Evolutionary conservation across 2,113 vertebrate species (phyloP), one percentile per base, ranked within the genome.

Genomic region (Pachypanchax playfairii): DNA sequence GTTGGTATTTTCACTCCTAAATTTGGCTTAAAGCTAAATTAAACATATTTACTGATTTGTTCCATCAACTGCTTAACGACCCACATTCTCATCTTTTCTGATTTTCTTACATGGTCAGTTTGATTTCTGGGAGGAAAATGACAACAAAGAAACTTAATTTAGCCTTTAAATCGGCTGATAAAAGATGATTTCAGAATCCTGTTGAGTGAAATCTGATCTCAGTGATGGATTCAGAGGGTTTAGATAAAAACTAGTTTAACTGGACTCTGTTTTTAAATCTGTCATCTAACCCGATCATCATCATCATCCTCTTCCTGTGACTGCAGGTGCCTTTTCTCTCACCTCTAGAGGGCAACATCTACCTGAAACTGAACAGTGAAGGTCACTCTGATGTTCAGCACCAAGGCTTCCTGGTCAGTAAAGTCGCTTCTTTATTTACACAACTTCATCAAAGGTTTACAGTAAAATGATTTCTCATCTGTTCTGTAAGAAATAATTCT

Each of bases 301-400:
- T n/a, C 0, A 6, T 2, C 10, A 28, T 52, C 5, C 71, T 52
- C 28, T 28, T 24, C 9, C 51, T 1, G 54, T n/a, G 3, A 3
- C 15, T 12, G 9, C 46, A 94, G 93, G 92, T 94, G 7, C 92
- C 92, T 1, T 93, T 93, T 44, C 83, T 94, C 10, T 94, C 93
- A 18, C 93, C 93, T 29, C 86, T 94, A 64, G 93, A 93, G 77
- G 93, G 93, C 42, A 89, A 87, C 81, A 83, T 94, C 57, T 92
- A 92, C 78, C 70, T 94, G 52, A 75, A 26, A 1, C 72, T 94
- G 65, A 82, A 88, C 39, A 92, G 87, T 3, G 52, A 86, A 33
- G 80, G 90, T 54, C 90, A 93, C 58, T 92, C 92, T 1, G 53
- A 65, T 0, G 71, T 93, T 2, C 76, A 91, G 39, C 90, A 91